Evolutionary conservation across 92 coral and sea anemone species (phyloP).

Genomic region (Micromussa lordhowensis): DNA sequence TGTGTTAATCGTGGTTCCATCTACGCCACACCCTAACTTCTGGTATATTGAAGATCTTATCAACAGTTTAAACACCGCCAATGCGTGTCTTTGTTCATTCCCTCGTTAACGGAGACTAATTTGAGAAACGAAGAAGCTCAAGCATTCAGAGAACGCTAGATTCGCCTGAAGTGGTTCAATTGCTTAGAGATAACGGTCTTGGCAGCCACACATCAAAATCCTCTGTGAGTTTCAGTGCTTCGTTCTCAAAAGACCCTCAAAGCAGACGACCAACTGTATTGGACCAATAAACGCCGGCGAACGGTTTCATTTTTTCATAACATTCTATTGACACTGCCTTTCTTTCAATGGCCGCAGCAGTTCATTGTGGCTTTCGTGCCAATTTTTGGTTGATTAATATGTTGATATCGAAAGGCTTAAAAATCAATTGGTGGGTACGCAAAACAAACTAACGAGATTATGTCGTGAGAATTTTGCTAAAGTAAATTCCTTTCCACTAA

Average conservation of each 20-base stretch:
- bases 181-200: not conserved
- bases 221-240: not conserved
- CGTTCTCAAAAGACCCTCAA: not conserved
- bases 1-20: slow-evolving; percentile 25
- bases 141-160: slow-evolving; percentile 15
- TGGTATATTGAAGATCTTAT: slow-evolving; percentile 27
- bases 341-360: not conserved
- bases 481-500: too few relatives aligned
- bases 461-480: too few relatives aligned
- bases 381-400: not conserved
- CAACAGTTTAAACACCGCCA: slow-evolving; percentile 43
- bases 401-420: not conserved
- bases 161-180: not conserved
- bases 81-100: slow-evolving; percentile 19
- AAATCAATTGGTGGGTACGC: not conserved
- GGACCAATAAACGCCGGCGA: not conserved
- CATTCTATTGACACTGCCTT: not conserved
- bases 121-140: slow-evolving; percentile 12
- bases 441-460: not conserved
- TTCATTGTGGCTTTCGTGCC: not conserved
- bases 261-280: not conserved
- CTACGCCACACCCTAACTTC: slow-evolving; percentile 18
- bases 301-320: not conserved
- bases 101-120: slow-evolving; percentile 20
- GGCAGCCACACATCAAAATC: not conserved